Percentiles rank a stretch among this genome's conserved stretches.
Conservation (phyloP, 23 tunicate species). For the Trididemnum nubilum region DNA sequence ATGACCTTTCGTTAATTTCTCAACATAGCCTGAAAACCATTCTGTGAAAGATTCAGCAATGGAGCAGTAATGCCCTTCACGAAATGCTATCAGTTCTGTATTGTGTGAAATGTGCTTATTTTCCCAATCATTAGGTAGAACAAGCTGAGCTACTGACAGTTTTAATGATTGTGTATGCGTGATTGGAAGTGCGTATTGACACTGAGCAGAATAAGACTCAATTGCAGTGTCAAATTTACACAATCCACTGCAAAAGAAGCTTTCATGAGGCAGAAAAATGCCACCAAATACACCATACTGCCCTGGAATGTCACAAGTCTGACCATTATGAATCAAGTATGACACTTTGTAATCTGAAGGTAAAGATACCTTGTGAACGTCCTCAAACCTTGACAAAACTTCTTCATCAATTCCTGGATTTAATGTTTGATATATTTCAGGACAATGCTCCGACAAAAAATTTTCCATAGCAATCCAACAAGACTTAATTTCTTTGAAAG, state of each 20-base stretch:
- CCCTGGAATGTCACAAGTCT: neutral
- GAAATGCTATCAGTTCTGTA: constrained; percentile 10
- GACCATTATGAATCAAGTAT: constrained; percentile 45
- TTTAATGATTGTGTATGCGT: constrained; percentile 9
- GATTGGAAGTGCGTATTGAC: constrained; percentile 5
- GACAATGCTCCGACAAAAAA: constrained; percentile 19
- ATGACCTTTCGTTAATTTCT: neutral
- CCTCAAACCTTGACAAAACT: constrained; percentile 16
- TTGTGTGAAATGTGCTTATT: neutral
- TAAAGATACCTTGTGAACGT: constrained; percentile 15
- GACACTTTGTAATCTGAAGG: constrained; percentile 40
- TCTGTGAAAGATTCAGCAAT: constrained; percentile 25
- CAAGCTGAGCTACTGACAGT: neutral
- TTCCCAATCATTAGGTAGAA: neutral
- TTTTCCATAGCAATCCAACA: constrained; percentile 31
- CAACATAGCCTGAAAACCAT: constrained; percentile 38
- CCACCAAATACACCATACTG: constrained; percentile 39
- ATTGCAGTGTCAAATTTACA: constrained; percentile 10
- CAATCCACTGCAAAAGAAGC: neutral
- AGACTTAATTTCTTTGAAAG: constrained; percentile 27
- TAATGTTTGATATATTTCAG: constrained; percentile 17
- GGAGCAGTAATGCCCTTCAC: constrained; percentile 10
- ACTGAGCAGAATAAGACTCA: neutral
- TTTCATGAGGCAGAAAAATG: constrained; percentile 23
- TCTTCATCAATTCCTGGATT: constrained; percentile 37